Percentiles rank a stretch among this genome's conserved stretches.
Evolutionary conservation across 2,888 invertebrate genomes (phyloP).

Genomic region (Xestia ashworthii): DNA sequence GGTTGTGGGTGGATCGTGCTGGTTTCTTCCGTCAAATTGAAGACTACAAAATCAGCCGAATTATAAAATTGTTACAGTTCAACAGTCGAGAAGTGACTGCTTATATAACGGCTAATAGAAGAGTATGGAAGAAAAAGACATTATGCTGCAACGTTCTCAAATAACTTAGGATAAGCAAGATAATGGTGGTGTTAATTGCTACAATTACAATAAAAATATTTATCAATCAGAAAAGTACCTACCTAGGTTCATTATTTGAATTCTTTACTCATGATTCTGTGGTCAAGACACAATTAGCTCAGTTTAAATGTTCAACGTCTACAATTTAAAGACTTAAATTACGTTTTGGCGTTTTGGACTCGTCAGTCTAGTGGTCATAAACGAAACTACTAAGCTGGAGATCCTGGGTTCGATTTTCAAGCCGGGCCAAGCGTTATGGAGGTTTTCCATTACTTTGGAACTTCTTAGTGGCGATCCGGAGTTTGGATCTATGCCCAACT

Average conservation of each 20-base stretch:
- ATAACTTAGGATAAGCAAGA: background rate
- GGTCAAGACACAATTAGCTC: background rate
- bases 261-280: no score
- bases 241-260: no score
- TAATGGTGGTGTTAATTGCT: background rate
- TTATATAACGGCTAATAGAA: background rate
- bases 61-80: background rate
- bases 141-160: background rate
- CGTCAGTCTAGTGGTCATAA: background rate
- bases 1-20: background rate
- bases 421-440: background rate
- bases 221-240: background rate
- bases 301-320: background rate
- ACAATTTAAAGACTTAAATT: no score
- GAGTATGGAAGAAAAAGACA: background rate
- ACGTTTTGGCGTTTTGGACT: background rate
- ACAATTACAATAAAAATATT: background rate
- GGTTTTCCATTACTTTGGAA: background rate
- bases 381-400: background rate
- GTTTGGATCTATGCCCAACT: background rate
- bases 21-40: background rate
- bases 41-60: background rate
- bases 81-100: background rate
- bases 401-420: background rate
- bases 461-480: background rate